These are phyloP conservation scores for Clostera curtula DNA, from an alignment of 2,888 invertebrate genomes.

Conservation along the genomic window DNA sequence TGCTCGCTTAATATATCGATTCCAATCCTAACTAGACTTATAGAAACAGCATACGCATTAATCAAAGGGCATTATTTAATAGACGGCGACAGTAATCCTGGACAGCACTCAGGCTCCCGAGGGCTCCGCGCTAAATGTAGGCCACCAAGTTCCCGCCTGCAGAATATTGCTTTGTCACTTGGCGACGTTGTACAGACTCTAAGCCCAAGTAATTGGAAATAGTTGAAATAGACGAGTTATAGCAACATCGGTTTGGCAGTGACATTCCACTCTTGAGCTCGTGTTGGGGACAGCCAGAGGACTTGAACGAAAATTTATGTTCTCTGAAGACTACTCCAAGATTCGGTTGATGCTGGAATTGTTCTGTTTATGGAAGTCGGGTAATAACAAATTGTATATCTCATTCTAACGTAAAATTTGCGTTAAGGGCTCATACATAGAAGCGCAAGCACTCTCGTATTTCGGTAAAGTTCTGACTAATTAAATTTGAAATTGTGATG, in stretches of 20 bases:
- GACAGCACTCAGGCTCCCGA: slow-evolving; percentile 58
- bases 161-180: slow-evolving; percentile 74
- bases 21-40: too few species aligned
- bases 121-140: slow-evolving; percentile 67
- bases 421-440: too few species aligned
- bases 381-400: too few species aligned
- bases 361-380: too few species aligned
- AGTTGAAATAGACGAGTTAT: slow-evolving; percentile 68
- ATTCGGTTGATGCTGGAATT: too few species aligned
- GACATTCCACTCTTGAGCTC: slow-evolving; percentile 14
- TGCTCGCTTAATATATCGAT: too few species aligned
- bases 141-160: slow-evolving; percentile 62
- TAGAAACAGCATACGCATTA: too few species aligned
- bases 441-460: too few species aligned
- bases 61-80: slow-evolving; percentile 51
- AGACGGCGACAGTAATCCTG: slow-evolving; percentile 53
- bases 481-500: too few species aligned
- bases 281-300: slow-evolving; percentile 18
- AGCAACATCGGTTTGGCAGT: slow-evolving; percentile 38
- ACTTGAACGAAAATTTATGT: slow-evolving; percentile 16
- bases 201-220: slow-evolving; percentile 74
- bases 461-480: too few species aligned
- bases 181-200: slow-evolving; percentile 65
- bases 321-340: too few species aligned
- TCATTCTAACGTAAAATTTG: too few species aligned